Base-by-base conservation (phyloP, 2,797 vertebrate genomes). In the Anas bahamensis region DNA sequence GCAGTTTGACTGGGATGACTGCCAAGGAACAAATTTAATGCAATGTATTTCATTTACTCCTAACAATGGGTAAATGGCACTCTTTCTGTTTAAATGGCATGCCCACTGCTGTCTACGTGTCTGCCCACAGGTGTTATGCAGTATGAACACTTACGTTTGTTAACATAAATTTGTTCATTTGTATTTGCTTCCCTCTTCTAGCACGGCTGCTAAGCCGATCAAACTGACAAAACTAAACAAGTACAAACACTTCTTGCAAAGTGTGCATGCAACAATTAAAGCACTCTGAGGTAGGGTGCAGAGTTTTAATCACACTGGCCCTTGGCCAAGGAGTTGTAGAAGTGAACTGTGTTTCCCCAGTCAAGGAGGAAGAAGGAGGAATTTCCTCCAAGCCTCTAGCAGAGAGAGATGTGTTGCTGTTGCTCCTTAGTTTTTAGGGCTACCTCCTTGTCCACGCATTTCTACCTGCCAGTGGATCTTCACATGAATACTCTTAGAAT, bases 21-120 rank as follows among this genome's bases (percentile, higher is more conserved):
- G 95, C 95, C 95, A 96, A 91, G 71, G 83, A 82, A 41, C 92
- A 93, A 69, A 74, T 82, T 68, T 41, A 92, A 68, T n/a, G 90
- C 83, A 24, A 1, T 53, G 75, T 55, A 42, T 87, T 96, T 69
- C 44, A 66, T 80, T 80, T 76, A 29, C 66, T 76, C 53, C 82
- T 46, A 29, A 91, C 93, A 95, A 89, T 52, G 77, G 85, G 24
- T 50, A 82, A 89, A 68, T 39, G 90, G 84, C 90, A 19, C 41
- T 88, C 42, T 33, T 8, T 74, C 83, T 59, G 48, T 17, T 35
- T 44, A 81, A 83, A 81, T 3, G 82, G 39, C 48, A 41, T 46
- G 17, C 79, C 89, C 76, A 50, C 52, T 0, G 2, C 76, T 81
- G 90, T 7, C 92, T 95, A 95, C 92, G 92, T 95, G 94, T 95